Conservation (phyloP, 2,888 invertebrate genomes). For the Sminthurinus aureus region DNA sequence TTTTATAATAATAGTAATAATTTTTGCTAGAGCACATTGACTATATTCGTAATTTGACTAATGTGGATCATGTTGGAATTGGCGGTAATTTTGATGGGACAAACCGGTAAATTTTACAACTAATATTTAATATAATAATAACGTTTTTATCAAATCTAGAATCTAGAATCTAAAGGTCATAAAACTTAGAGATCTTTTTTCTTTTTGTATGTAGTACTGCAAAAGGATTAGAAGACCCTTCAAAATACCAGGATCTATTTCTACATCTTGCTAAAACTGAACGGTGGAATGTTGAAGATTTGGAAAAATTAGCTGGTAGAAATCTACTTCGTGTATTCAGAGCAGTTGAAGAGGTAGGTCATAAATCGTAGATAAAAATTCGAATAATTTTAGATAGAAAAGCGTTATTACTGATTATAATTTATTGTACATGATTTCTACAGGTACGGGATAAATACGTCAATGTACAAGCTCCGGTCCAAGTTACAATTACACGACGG, state of each 20-base stretch:
- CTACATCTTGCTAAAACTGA: conserved; percentile 60
- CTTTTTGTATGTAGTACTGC: conserved; percentile 57
- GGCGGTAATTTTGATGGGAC: conserved; percentile 57
- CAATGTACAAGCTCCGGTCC: neutral
- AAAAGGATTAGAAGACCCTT: conserved; percentile 61
- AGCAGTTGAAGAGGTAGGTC: conserved; percentile 56
- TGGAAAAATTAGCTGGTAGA: conserved; percentile 61
- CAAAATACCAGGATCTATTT: conserved; percentile 61
- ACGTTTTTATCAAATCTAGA: neutral
- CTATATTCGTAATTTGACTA: conserved; percentile 49
- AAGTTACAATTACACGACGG: conserved; percentile 7
- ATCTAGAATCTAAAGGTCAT: neutral
- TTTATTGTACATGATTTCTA: neutral
- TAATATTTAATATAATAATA: neutral
- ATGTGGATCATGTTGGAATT: conserved; percentile 55
- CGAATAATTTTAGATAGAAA: no score
- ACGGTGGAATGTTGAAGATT: conserved; percentile 61
- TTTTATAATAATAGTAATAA: neutral
- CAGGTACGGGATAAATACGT: neutral
- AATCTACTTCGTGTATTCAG: conserved; percentile 61
- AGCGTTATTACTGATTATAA: neutral
- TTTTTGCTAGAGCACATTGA: conserved; percentile 53
- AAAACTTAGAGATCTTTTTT: neutral
- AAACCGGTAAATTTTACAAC: conserved; percentile 41
- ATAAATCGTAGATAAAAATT: neutral